These are phyloP conservation scores for Diplodus puntazzo DNA, from an alignment of 2,797 vertebrate species.

Conservation along the genomic window DNA sequence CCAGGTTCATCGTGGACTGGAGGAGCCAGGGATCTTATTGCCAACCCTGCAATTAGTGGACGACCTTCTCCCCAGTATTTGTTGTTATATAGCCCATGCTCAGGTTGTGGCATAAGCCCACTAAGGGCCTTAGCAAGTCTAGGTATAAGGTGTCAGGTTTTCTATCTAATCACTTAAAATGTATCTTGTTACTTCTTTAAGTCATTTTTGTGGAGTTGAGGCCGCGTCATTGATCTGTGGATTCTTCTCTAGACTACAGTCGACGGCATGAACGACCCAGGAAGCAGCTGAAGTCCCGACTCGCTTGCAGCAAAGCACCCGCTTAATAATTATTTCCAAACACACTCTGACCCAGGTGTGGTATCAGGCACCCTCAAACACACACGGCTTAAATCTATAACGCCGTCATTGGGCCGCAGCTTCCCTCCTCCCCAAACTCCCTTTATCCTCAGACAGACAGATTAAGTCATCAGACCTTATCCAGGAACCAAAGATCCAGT, in stretches of 20 bases:
- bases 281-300: neutral
- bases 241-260: neutral
- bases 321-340: neutral
- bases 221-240: neutral
- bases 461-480: conserved; percentile 69
- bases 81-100: neutral
- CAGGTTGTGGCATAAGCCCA: no score
- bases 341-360: conserved; percentile 16
- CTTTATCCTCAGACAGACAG: conserved; percentile 54
- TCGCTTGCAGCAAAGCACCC: neutral
- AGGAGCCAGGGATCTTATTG: neutral
- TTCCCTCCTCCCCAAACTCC: conserved; percentile 20
- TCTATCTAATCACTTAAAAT: neutral
- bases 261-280: no score
- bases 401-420: conserved; percentile 16
- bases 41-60: neutral
- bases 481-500: conserved; percentile 57
- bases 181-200: neutral
- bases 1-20: neutral
- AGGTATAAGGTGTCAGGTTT: neutral
- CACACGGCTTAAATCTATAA: conserved; percentile 36
- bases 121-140: neutral
- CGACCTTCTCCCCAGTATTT: neutral
- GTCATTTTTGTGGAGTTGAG: neutral
- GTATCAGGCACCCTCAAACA: conserved; percentile 13